Percentiles rank a stretch among this genome's conserved stretches.
Conservation (phyloP, 2,888 invertebrate genomes). For the Heteromyza rotundicornis region DNA sequence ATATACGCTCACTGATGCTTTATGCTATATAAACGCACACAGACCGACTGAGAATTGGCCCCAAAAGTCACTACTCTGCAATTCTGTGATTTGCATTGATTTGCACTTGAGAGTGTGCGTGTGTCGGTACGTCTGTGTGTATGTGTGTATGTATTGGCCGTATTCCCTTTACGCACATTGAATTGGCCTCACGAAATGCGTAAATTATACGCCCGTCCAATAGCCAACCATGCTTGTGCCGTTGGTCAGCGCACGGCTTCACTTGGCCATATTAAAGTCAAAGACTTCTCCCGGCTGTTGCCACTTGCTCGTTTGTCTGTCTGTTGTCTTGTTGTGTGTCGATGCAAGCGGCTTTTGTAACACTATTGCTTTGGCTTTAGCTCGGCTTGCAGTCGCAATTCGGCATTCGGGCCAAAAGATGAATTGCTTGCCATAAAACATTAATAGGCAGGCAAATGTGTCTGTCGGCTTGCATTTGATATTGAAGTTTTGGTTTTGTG, state of each 20-base stretch:
- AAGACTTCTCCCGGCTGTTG: background rate
- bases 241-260: too few relatives aligned
- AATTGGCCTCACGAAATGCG: constrained; percentile 23
- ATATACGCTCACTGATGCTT: too few relatives aligned
- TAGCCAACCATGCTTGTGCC: too few relatives aligned
- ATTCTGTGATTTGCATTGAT: background rate
- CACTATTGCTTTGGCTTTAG: too few relatives aligned
- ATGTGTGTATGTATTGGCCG: too few relatives aligned
- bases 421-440: background rate
- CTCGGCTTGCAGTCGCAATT: too few relatives aligned
- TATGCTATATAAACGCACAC: background rate
- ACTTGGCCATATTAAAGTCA: background rate
- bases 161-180: constrained; percentile 29
- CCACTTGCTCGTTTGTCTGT: background rate
- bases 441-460: background rate
- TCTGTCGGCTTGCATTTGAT: background rate
- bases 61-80: too few relatives aligned
- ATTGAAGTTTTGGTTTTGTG: too few relatives aligned
- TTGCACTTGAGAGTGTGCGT: constrained; percentile 13
- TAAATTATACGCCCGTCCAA: constrained; percentile 29
- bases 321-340: background rate
- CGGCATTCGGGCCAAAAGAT: background rate
- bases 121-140: too few relatives aligned
- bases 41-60: background rate
- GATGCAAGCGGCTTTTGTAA: background rate